Percentiles rank a stretch among this genome's conserved stretches.
Conservation (phyloP, 1,140 invertebrate genomes). For the Saccostrea glomerata region DNA sequence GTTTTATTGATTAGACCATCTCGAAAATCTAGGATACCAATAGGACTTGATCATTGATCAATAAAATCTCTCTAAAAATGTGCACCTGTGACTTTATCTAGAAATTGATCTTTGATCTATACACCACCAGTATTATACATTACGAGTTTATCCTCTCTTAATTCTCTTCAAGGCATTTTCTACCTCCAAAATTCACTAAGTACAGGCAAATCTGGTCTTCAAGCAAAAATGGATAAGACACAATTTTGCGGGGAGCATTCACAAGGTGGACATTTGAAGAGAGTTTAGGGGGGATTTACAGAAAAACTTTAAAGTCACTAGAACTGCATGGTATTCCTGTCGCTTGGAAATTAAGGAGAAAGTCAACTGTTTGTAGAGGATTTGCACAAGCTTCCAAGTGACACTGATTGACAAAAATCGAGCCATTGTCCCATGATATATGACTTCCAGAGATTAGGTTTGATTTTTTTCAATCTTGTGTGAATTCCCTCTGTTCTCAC, state of each 20-base stretch:
- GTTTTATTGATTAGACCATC: conserved; percentile 30
- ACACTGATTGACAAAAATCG: conserved; percentile 44
- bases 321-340: conserved; percentile 25
- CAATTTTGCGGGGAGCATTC: conserved; percentile 28
- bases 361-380: conserved; percentile 37
- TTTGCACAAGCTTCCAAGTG: conserved; percentile 31
- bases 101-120: conserved; percentile 35
- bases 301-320: conserved; percentile 37
- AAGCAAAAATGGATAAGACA: conserved; percentile 24
- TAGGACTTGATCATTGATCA: conserved; percentile 15
- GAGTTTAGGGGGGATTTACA: conserved; percentile 20
- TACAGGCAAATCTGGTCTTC: conserved; percentile 21
- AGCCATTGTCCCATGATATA: conserved; percentile 40
- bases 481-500: conserved; percentile 25
- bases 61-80: conserved; percentile 30
- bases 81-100: conserved; percentile 37
- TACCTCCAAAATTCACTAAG: conserved; percentile 32
- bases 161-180: conserved; percentile 20
- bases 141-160: conserved; percentile 27
- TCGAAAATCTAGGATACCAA: conserved; percentile 28
- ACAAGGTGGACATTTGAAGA: conserved; percentile 29
- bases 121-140: conserved; percentile 21
- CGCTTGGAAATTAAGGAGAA: conserved; percentile 34
- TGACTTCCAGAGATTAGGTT: conserved; percentile 31
- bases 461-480: conserved; percentile 39